These are phyloP conservation scores for Rhynchomys soricoides DNA, from an alignment of 2,113 vertebrate species.

Conservation along the genomic window DNA sequence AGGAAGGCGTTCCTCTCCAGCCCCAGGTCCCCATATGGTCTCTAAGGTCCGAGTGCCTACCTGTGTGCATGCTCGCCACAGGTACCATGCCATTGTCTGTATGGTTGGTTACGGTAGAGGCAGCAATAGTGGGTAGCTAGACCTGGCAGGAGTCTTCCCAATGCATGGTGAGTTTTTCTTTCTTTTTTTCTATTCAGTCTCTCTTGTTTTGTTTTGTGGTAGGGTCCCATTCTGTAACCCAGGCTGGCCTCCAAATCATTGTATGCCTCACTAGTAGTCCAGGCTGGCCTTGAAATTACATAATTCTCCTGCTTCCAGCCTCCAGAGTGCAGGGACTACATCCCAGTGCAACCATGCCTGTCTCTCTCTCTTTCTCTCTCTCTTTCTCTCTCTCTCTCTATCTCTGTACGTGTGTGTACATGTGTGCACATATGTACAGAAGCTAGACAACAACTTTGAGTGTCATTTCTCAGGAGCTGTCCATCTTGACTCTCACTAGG, in stretches of 20 bases:
- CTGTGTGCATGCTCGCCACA: not conserved
- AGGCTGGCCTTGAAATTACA: not conserved
- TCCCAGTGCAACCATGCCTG: not conserved
- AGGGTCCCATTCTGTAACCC: not conserved
- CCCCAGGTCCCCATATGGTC: not conserved
- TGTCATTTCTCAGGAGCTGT: not conserved
- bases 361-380: not conserved
- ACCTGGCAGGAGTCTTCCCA: not conserved
- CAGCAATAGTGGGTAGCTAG: rapidly evolving
- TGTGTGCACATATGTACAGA: not conserved
- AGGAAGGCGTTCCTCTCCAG: not conserved
- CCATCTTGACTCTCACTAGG: not conserved
- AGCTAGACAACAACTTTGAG: not conserved
- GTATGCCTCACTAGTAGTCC: no score
- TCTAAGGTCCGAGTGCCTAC: not conserved
- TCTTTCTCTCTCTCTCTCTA: not conserved
- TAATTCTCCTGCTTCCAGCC: not conserved
- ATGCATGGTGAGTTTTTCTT: not conserved
- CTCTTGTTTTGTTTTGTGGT: not conserved
- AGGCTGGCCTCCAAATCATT: not conserved
- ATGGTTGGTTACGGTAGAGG: not conserved
- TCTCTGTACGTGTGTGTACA: not conserved
- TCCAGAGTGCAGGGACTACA: not conserved
- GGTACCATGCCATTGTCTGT: not conserved
- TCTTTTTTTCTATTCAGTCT: not conserved